Base-by-base conservation (phyloP, 37 sponge, comb jelly and placozoan genomes). In the Axinella damicornis region DNA sequence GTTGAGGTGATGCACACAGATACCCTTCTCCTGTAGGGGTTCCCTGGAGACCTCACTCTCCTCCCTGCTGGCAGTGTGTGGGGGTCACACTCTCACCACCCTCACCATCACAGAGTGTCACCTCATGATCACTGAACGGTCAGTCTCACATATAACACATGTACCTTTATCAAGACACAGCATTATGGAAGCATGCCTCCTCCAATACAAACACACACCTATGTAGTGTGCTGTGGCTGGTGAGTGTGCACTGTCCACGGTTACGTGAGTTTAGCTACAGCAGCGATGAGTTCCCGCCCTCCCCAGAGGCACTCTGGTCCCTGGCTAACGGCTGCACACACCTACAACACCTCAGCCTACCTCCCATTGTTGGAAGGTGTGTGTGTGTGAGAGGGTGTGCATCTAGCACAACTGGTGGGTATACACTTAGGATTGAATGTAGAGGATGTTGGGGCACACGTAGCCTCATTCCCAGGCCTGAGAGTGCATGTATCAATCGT, bases 221-320 rank as follows among this genome's bases (percentile, higher is more conserved):
- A 13, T 36, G 0, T 21, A 87, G 87, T 6, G 54, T 68, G 2
- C 53, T 90, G 28, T 90, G 90, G 90, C 37, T 84, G 79, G 27
- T 46, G 4, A 84, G 90, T 72, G 33, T 84, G 40, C 73, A 77
- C 67, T 84, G 67, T 41, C 84, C 90, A 18, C 20, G 62, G 0
- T 46, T 90, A 18, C 11, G 62, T 25, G 31, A 69, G 17, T 37
- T 90, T 31, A 66, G 40, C 41, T 90, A 90, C 80, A 40, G 37
- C 53, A 82, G 83, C 73, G 85, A 90, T 57, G 90, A 83, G 68
- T 90, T 90, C 52, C 90, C 90, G 12, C 80, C 85, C 18, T 70
- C 83, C 25, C 68, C 80, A 2, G 85, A 77, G 54, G 71, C 83
- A 0, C 79, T 90, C 40, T 90, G 90, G 90, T 58, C 85, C 20